phyloP scores from a whole-genome alignment of 2,113 vertebrate species.

The Pelecanus crispus region DNA sequence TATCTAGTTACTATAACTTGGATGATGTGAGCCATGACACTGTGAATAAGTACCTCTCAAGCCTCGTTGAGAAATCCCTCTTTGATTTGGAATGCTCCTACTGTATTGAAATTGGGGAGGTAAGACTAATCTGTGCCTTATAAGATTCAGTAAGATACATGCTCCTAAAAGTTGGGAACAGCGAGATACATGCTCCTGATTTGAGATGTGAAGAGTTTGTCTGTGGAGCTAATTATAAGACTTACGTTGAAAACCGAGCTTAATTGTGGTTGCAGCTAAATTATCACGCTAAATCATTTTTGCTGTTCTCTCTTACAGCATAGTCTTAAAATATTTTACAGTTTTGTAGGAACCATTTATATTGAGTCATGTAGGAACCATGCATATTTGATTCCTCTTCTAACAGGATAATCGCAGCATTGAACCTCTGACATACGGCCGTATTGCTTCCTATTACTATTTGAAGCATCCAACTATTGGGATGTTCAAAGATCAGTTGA shows the following conservation, averaged over 20 bases:
- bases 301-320: neutral
- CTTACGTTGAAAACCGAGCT: neutral
- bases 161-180: neutral
- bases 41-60: slow-evolving; percentile 91
- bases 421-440: slow-evolving; percentile 84
- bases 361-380: neutral
- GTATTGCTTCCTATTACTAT: slow-evolving; percentile 95
- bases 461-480: slow-evolving; percentile 90
- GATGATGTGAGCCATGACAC: slow-evolving; percentile 88
- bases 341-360: neutral
- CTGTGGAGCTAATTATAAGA: neutral
- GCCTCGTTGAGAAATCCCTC: slow-evolving; percentile 87
- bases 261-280: neutral
- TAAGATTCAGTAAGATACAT: neutral
- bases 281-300: neutral
- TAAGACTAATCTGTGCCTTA: slow-evolving; percentile 52
- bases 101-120: slow-evolving; percentile 93
- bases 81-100: slow-evolving; percentile 89
- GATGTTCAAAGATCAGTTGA: slow-evolving; percentile 89
- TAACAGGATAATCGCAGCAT: slow-evolving; percentile 85
- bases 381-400: neutral
- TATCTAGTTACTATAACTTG: slow-evolving; percentile 89
- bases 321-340: neutral
- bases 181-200: neutral
- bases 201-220: neutral